A percentile compares a stretch with the other conserved stretches of the same genome.
phyloP scores from a whole-genome alignment of 2,888 invertebrate genomes.

The Siphlonurus alternatus region DNA sequence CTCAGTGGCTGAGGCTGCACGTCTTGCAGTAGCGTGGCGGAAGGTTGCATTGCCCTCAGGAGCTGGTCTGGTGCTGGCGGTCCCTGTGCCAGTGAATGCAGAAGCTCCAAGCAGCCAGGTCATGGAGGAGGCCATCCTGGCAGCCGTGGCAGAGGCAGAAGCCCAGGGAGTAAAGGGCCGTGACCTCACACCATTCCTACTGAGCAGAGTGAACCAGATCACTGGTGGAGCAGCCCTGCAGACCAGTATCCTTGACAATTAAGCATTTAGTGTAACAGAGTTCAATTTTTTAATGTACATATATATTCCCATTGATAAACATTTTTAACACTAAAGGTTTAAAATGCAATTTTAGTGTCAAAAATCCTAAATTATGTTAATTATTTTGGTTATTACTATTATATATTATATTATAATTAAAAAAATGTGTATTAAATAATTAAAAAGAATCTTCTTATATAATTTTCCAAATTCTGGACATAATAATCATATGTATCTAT shows the following conservation, averaged over 20 bases:
- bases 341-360: too few relatives aligned
- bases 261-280: too few relatives aligned
- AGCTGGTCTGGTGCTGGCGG: conserved; percentile 72
- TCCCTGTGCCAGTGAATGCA: conserved; percentile 63
- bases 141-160: conserved; percentile 46
- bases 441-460: too few relatives aligned
- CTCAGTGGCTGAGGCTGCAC: conserved; percentile 49
- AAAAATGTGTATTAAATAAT: too few relatives aligned
- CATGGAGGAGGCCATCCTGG: conserved; percentile 50
- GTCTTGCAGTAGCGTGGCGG: conserved; percentile 35
- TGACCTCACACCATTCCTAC: conserved; percentile 81
- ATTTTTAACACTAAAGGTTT: too few relatives aligned
- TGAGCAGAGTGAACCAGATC: conserved; percentile 56
- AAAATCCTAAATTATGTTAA: too few relatives aligned
- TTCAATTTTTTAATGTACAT: too few relatives aligned
- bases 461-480: too few relatives aligned
- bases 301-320: too few relatives aligned
- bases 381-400: too few relatives aligned
- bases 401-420: too few relatives aligned
- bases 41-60: conserved; percentile 22
- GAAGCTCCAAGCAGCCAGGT: conserved; percentile 17
- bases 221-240: conserved; percentile 66
- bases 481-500: too few relatives aligned
- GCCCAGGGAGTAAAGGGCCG: conserved; percentile 53
- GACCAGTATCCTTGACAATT: conserved; percentile 66